Percentiles rank a stretch among this genome's conserved stretches.
phyloP scores from a whole-genome alignment of 2,888 invertebrate species.

The Andricus quercusramuli region DNA sequence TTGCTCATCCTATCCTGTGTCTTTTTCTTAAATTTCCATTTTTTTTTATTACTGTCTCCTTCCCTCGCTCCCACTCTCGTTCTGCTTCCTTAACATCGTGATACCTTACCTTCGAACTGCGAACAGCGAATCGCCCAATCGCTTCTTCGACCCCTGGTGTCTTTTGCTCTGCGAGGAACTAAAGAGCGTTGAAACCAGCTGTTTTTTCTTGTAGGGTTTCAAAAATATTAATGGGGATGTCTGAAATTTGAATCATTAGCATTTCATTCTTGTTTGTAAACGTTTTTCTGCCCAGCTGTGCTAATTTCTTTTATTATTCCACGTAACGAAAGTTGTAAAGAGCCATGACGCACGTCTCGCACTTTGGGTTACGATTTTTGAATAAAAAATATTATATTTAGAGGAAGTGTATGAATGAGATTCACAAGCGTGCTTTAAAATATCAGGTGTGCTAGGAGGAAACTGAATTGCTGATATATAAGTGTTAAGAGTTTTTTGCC shows the following conservation, averaged over 20 bases:
- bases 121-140: slow-evolving; percentile 40
- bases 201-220: neutral
- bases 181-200: neutral
- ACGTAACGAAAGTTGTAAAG: slow-evolving; percentile 13
- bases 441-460: neutral
- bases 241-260: slow-evolving; percentile 15
- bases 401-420: neutral
- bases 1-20: slow-evolving; percentile 40
- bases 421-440: slow-evolving; percentile 18
- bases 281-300: neutral
- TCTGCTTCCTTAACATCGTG: slow-evolving; percentile 42
- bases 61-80: slow-evolving; percentile 21
- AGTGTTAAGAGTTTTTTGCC: no score
- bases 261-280: slow-evolving; percentile 16
- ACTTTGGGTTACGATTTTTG: slow-evolving; percentile 9
- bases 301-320: slow-evolving; percentile 31
- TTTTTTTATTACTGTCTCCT: slow-evolving; percentile 47
- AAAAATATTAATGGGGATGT: slow-evolving; percentile 28
- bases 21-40: slow-evolving; percentile 52
- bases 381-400: slow-evolving; percentile 8
- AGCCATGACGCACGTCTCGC: slow-evolving; percentile 9
- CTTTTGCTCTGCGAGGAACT: neutral
- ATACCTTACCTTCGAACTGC: slow-evolving; percentile 41
- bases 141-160: slow-evolving; percentile 10
- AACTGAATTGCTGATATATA: neutral